phyloP scores from a whole-genome alignment of 2,113 vertebrate genomes.

The Pyxicephalus adspersus region DNA sequence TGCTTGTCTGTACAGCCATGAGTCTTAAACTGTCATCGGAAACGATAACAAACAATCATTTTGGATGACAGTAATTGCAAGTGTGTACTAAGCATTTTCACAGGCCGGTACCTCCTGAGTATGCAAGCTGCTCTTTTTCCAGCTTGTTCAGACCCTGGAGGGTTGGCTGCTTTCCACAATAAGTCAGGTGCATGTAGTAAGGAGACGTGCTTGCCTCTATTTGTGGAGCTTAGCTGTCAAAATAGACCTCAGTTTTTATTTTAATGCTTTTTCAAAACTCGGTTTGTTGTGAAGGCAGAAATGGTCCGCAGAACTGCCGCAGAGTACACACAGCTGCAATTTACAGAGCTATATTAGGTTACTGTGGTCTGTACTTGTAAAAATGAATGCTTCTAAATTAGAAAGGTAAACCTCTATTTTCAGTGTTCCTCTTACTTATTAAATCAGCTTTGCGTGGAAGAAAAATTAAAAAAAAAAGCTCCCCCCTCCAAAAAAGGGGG shows the following conservation, averaged over 20 bases:
- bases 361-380: neutral
- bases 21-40: too few relatives aligned
- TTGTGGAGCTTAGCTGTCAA: neutral
- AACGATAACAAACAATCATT: too few relatives aligned
- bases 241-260: neutral
- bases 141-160: neutral
- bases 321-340: neutral
- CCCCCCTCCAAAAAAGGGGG: too few relatives aligned
- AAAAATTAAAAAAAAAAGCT: too few relatives aligned
- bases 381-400: too few relatives aligned
- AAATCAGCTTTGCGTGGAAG: too few relatives aligned
- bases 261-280: neutral
- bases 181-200: neutral
- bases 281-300: neutral
- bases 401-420: too few relatives aligned
- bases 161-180: neutral
- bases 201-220: neutral
- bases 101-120: too few relatives aligned
- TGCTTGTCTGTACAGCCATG: too few relatives aligned
- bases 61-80: too few relatives aligned
- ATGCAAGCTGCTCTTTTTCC: neutral
- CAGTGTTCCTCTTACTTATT: too few relatives aligned
- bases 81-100: too few relatives aligned
- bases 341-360: neutral
- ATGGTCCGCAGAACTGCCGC: neutral